Conservation (phyloP, 1,140 invertebrate genomes). For the Orius laevigatus region DNA sequence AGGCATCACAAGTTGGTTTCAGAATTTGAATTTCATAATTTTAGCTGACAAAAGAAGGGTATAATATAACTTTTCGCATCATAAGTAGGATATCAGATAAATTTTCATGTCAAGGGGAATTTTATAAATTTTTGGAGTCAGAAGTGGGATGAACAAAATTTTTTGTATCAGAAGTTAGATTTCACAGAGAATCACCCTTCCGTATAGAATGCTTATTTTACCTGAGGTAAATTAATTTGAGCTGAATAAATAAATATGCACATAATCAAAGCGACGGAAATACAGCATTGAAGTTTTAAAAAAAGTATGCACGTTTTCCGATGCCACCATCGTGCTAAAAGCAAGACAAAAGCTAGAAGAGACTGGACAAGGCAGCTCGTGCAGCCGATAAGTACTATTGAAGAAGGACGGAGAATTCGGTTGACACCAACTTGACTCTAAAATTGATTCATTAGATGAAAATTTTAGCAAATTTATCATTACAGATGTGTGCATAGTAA, state of each 20-base stretch:
- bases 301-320: slow-evolving; percentile 43
- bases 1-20: no score
- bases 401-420: background rate
- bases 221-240: slow-evolving; percentile 34
- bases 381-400: slow-evolving; percentile 36
- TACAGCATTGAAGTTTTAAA: slow-evolving; percentile 47
- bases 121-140: no score
- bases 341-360: slow-evolving; percentile 34
- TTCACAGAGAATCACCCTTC: no score
- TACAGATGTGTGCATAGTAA: slow-evolving; percentile 11
- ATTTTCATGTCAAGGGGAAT: no score
- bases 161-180: no score
- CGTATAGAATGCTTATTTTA: slow-evolving; percentile 27
- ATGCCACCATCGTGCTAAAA: slow-evolving; percentile 39
- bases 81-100: no score
- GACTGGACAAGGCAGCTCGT: slow-evolving; percentile 39
- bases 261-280: slow-evolving; percentile 40
- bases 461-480: no score
- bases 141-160: no score
- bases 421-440: slow-evolving; percentile 3
- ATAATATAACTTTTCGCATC: no score
- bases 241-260: slow-evolving; percentile 41
- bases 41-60: no score
- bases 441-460: no score
- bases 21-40: no score